phyloP scores from a whole-genome alignment of 2,797 vertebrate species.

The Sebastes vulpes region DNA sequence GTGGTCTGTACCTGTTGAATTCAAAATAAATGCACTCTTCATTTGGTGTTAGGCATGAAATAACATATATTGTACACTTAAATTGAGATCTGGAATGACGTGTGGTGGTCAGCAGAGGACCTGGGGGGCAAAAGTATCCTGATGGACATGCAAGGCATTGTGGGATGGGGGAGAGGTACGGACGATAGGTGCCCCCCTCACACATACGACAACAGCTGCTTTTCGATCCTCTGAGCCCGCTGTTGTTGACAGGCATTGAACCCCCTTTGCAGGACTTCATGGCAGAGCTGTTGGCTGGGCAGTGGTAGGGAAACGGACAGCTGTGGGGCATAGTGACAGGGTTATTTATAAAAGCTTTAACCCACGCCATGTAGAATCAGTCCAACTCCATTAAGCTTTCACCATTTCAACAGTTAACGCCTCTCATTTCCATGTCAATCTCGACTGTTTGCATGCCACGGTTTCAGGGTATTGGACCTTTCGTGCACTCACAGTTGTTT shows the following conservation, averaged over 20 bases:
- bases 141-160: slow-evolving; percentile 90
- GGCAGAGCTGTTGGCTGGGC: slow-evolving; percentile 87
- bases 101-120: slow-evolving; percentile 64
- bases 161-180: slow-evolving; percentile 40
- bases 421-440: background rate
- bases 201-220: slow-evolving; percentile 88
- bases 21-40: background rate
- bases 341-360: slow-evolving; percentile 59
- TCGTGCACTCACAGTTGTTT: slow-evolving; percentile 89
- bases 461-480: background rate
- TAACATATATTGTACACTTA: background rate
- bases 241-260: slow-evolving; percentile 86
- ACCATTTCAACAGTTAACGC: background rate
- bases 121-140: slow-evolving; percentile 90
- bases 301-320: slow-evolving; percentile 91
- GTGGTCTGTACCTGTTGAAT: slow-evolving; percentile 79
- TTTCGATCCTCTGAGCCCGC: slow-evolving; percentile 85
- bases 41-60: background rate
- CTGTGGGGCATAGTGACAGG: slow-evolving; percentile 76
- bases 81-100: background rate
- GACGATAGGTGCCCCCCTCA: slow-evolving; percentile 87
- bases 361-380: background rate
- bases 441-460: background rate
- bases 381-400: slow-evolving; percentile 5
- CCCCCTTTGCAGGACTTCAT: slow-evolving; percentile 87